phyloP scores from a whole-genome alignment of 2,797 vertebrate species.

The Danio albolineatus region DNA sequence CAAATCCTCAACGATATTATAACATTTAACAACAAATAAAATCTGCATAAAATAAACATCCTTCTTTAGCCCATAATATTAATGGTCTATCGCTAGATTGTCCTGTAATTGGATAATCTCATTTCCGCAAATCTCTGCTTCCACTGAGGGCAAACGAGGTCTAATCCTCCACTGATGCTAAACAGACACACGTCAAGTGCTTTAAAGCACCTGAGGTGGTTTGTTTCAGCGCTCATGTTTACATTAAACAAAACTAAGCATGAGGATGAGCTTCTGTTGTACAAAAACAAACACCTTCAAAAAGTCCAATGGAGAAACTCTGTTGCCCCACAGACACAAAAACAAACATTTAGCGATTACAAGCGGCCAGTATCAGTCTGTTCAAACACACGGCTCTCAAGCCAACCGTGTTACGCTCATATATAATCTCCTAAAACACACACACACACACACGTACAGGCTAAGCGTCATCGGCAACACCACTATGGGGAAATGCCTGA shows the following conservation, averaged over 20 bases:
- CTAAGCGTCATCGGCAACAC: constrained; percentile 5
- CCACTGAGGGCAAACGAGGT: not conserved
- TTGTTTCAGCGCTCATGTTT: constrained; percentile 40
- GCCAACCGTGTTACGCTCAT: constrained; percentile 2
- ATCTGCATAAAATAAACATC: not conserved
- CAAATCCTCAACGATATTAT: too few species aligned
- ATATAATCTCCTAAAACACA: constrained; percentile 40
- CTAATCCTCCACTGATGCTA: constrained; percentile 3
- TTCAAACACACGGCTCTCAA: constrained; percentile 30
- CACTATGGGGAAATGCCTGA: not conserved
- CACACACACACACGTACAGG: not conserved
- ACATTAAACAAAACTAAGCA: constrained; percentile 26
- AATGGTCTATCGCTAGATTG: not conserved
- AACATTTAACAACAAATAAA: not conserved
- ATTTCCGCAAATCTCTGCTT: not conserved
- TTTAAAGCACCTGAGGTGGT: constrained; percentile 26
- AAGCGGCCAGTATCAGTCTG: constrained; percentile 27
- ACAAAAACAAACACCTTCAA: constrained; percentile 17
- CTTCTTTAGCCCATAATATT: not conserved
- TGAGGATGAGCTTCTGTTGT: constrained; percentile 27
- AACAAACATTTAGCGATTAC: constrained; percentile 35
- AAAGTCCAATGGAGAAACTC: not conserved
- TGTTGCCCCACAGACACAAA: constrained; percentile 14
- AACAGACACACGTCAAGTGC: not conserved
- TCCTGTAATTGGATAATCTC: not conserved